Conservation (phyloP, 2,113 vertebrate species). For the Alosa alosa region DNA sequence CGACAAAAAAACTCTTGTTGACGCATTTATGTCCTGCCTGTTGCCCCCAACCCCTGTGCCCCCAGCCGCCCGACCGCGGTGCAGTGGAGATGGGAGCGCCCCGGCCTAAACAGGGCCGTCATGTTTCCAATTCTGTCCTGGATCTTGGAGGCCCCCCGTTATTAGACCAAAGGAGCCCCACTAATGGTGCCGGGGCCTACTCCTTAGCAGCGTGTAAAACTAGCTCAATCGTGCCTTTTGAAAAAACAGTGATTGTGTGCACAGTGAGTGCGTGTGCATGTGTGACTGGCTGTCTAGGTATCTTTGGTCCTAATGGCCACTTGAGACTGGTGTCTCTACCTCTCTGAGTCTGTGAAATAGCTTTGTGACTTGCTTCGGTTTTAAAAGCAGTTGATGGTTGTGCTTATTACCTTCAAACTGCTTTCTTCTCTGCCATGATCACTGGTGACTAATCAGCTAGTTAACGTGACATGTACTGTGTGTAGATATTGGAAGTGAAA, state of each 20-base stretch:
- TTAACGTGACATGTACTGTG: background rate
- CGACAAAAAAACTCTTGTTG: slow-evolving; percentile 55
- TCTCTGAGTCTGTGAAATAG: background rate
- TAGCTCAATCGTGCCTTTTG: slow-evolving; percentile 4
- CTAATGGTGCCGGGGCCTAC: background rate
- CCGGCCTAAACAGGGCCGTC: background rate
- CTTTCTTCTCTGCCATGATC: background rate
- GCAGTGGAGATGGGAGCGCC: background rate
- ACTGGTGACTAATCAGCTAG: background rate
- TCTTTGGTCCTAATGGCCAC: background rate
- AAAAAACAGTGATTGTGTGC: background rate
- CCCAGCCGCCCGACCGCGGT: background rate
- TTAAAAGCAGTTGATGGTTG: background rate
- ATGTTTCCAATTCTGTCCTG: slow-evolving; percentile 17
- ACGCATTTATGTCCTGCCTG: slow-evolving; percentile 59
- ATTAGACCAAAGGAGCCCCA: background rate
- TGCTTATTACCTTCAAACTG: background rate
- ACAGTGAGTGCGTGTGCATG: slow-evolving; percentile 19
- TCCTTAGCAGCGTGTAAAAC: background rate
- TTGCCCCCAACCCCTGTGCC: slow-evolving; percentile 47
- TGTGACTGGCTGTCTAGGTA: background rate
- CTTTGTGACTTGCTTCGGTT: background rate
- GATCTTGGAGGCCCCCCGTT: background rate
- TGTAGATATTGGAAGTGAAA: background rate
- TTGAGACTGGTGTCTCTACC: background rate